These are phyloP conservation scores for Lamellibrachia luymesi DNA, from an alignment of 1,140 invertebrate species.

Conservation along the genomic window DNA sequence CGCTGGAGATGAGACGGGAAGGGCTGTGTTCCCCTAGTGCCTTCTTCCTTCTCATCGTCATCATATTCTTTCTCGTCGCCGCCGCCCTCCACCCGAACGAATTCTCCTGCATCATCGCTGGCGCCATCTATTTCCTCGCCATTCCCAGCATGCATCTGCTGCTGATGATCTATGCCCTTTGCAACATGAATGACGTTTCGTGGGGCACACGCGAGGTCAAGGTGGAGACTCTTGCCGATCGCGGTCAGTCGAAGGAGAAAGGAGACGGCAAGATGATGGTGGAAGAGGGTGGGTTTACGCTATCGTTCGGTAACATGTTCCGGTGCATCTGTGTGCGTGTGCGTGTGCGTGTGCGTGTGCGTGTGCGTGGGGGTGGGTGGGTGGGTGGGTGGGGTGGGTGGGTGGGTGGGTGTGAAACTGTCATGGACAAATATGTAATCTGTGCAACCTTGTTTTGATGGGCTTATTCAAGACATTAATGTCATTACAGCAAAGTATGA, in stretches of 20 bases:
- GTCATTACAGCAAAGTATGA: too few relatives aligned
- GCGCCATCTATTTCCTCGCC: slow-evolving; percentile 84
- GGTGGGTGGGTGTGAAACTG: too few relatives aligned
- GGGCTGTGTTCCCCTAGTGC: slow-evolving; percentile 49
- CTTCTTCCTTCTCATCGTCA: slow-evolving; percentile 45
- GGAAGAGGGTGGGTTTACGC: slow-evolving; percentile 22
- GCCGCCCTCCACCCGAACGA: slow-evolving; percentile 81
- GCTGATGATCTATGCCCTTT: slow-evolving; percentile 85
- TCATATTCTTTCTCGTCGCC: slow-evolving; percentile 64
- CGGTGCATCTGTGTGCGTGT: slow-evolving; percentile 38
- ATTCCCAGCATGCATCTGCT: slow-evolving; percentile 93
- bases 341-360: too few relatives aligned
- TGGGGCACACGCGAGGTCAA: slow-evolving; percentile 85
- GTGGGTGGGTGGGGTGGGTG: too few relatives aligned
- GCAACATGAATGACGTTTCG: slow-evolving; percentile 84
- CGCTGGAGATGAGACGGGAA: slow-evolving; percentile 43
- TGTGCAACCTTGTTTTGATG: too few relatives aligned
- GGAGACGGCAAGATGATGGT: slow-evolving; percentile 24
- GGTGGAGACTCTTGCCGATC: slow-evolving; percentile 33
- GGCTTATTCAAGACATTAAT: too few relatives aligned
- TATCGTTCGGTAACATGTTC: slow-evolving; percentile 32
- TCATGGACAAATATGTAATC: too few relatives aligned
- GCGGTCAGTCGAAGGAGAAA: slow-evolving; percentile 21
- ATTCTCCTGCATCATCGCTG: slow-evolving; percentile 72
- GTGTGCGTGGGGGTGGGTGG: too few relatives aligned